Base-by-base conservation (phyloP, 2,888 invertebrate genomes). In the Oscheius myriophilus region DNA sequence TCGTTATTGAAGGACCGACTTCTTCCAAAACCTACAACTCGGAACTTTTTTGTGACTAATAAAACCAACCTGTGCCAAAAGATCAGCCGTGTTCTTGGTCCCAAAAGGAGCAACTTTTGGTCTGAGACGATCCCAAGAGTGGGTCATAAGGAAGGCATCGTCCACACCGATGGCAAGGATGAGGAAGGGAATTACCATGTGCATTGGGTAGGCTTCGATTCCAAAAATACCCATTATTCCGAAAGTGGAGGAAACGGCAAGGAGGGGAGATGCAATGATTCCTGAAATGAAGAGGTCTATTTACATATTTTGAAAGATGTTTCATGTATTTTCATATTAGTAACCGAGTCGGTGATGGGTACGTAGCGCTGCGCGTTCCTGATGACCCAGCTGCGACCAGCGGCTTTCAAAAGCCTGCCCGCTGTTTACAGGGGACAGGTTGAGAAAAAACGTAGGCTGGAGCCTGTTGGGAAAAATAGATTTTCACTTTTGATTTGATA, bases 131-230 rank as follows among this genome's bases (percentile, higher is more conserved):
- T 70, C 61, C 74, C 74, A 74, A 2, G 70, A 69, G 59, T 71
- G 71, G 18, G 61, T 59, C 72, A 72, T 71, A 16, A 75, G 58
- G 45, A 75, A 75, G 14, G 75, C 75, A 45, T 75, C 72, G 53
- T 75, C 75, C 21, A 75, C 75, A 68, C 75, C 75, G 18, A 75
- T 75, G 14, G 75, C 72, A n/a, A 75, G 49, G 14, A 72, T 59
- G 21, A 75, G 59, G 51, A 69, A 69, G n/a, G 75, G 75, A 1
- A 70, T 61, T n/a, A 75, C 67, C 69, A 75, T 68, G 42, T 67
- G 70, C 52, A 70, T 70, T 4, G 75, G 75, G 42, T 72, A 75
- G 57, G 68, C 42, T 43, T 70, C 70, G 11, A 69, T 51, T 23
- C 61, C 64, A 12, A 71, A 46, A 25, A 69, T 51, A 14, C 67